A percentile compares a stretch with the other conserved stretches of the same genome.
Conservation (phyloP, 2,113 vertebrate species). For the Craseonycteris thonglongyai region DNA sequence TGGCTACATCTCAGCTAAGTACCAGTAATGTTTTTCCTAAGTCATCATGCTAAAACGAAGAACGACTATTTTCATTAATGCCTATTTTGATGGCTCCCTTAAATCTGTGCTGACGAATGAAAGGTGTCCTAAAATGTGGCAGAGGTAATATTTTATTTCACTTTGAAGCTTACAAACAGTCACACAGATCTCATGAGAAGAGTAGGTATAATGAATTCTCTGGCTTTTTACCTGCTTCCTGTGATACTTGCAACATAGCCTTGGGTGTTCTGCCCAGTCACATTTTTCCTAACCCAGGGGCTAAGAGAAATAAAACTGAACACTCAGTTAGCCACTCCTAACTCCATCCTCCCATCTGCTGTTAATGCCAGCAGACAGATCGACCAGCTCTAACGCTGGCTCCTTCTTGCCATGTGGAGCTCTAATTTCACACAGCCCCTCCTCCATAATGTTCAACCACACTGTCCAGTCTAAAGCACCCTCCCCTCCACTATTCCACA, state of each 20-base stretch:
- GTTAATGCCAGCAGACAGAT: not conserved
- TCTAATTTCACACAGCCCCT: not conserved
- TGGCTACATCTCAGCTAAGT: not conserved
- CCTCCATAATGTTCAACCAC: not conserved
- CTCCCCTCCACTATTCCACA: not conserved
- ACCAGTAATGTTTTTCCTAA: not conserved
- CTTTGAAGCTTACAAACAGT: not conserved
- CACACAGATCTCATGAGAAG: not conserved
- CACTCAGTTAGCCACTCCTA: not conserved
- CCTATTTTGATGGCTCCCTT: not conserved
- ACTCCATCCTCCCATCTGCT: not conserved
- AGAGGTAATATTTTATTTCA: not conserved
- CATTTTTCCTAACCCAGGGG: not conserved
- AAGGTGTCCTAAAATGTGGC: not conserved
- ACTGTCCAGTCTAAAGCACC: not conserved
- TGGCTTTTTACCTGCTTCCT: not conserved
- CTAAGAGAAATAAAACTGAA: not conserved
- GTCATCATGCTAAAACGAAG: not conserved
- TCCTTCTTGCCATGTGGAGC: not conserved
- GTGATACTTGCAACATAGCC: not conserved
- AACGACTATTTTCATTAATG: not conserved
- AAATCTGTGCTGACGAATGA: not conserved
- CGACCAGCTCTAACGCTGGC: not conserved
- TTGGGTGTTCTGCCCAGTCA: not conserved
- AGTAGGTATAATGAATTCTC: not conserved